Evolutionary conservation across 2,113 vertebrate genomes (phyloP).

Genomic region (Vidua macroura): DNA sequence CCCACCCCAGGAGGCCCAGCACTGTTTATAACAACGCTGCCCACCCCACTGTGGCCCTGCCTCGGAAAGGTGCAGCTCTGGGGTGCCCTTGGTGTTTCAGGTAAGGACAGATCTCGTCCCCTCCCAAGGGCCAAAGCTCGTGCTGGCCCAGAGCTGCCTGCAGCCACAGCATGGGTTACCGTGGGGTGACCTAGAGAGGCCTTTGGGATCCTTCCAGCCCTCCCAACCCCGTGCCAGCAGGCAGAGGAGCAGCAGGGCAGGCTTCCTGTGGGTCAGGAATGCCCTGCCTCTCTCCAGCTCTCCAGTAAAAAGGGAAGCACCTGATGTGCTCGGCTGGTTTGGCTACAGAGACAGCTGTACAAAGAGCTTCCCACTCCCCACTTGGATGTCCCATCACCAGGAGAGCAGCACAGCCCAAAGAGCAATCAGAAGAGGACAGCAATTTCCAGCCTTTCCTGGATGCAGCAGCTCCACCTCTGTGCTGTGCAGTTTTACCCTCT

Average conservation of each 20-base stretch:
- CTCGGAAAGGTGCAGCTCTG: fast-evolving
- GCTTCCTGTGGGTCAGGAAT: background rate
- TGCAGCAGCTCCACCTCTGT: background rate
- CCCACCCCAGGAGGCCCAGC: background rate
- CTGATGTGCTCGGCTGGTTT: fast-evolving
- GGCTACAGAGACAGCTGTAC: background rate
- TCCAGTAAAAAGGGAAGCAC: background rate
- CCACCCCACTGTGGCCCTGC: background rate
- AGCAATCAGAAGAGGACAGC: background rate
- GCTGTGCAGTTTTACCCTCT: background rate
- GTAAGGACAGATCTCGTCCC: background rate
- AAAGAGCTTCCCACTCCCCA: background rate
- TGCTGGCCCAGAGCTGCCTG: background rate
- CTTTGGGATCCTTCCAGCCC: background rate
- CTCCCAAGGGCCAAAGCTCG: background rate
- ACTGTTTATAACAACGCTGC: background rate
- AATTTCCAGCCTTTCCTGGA: background rate
- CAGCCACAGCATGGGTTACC: background rate
- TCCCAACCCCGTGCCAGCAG: background rate
- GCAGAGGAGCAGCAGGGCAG: fast-evolving
- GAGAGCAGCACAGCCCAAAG: background rate
- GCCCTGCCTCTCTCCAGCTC: background rate
- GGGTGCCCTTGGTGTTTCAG: background rate
- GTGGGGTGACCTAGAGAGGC: background rate
- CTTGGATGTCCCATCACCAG: background rate